Evolutionary conservation across 1,140 invertebrate species (phyloP).

Genomic region (Leptinotarsa lineolata): DNA sequence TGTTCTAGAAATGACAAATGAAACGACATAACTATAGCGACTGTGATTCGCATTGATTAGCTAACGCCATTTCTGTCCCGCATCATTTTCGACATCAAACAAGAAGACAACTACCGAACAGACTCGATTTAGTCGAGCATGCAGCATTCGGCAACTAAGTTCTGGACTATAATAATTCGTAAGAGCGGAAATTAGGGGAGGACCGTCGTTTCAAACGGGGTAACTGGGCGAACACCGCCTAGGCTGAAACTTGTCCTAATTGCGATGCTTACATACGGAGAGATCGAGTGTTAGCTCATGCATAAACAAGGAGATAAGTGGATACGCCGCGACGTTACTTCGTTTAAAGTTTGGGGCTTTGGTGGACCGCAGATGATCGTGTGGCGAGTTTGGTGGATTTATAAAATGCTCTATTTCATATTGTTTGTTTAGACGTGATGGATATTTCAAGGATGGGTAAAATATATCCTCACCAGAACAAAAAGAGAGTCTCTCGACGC

Average conservation of each 20-base stretch:
- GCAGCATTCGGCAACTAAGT: conserved; percentile 19
- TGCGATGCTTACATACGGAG: conserved; percentile 47
- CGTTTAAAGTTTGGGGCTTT: not conserved
- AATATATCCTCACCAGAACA: no score
- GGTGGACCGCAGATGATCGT: no score
- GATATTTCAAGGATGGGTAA: no score
- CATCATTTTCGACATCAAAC: not conserved
- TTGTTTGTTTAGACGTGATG: no score
- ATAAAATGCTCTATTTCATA: no score
- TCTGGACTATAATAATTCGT: conserved; percentile 26
- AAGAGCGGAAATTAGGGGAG: conserved; percentile 33
- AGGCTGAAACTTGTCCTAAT: conserved; percentile 38
- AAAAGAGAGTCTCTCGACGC: no score
- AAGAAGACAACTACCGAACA: not conserved
- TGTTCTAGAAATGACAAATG: no score
- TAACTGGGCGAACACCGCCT: conserved; percentile 31
- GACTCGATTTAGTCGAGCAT: conserved; percentile 8
- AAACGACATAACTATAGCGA: no score
- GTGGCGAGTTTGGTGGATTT: no score
- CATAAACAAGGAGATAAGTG: conserved; percentile 53
- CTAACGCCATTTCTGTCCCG: not conserved
- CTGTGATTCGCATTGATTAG: no score
- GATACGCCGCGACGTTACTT: conserved; percentile 13
- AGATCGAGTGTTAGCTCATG: conserved; percentile 49
- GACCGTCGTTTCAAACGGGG: conserved; percentile 36